Percentiles rank a stretch among this genome's conserved stretches.
These are phyloP conservation scores for Cynopterus sphinx DNA, from an alignment of 2,797 vertebrate species.

Conservation along the genomic window DNA sequence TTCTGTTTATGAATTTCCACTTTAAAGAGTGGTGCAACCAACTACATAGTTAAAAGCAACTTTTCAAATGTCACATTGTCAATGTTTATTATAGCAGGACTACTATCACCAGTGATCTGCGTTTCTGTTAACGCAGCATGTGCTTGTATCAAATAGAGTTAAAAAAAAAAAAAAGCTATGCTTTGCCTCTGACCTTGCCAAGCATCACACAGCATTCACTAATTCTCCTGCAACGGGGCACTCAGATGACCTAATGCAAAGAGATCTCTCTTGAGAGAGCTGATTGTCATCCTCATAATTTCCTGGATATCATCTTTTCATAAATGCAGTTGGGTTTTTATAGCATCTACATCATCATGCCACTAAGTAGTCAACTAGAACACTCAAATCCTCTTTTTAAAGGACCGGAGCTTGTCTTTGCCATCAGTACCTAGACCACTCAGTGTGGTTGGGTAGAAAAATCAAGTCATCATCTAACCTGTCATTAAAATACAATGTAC, in stretches of 20 bases:
- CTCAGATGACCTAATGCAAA: neutral
- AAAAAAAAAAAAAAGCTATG: neutral
- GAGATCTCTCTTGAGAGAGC: neutral
- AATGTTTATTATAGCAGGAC: neutral
- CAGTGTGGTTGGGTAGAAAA: neutral
- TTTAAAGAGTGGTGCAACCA: neutral
- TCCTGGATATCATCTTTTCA: constrained; percentile 7
- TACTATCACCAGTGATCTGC: neutral
- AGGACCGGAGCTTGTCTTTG: neutral
- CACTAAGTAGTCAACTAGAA: neutral
- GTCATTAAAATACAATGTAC: neutral
- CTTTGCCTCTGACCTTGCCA: neutral
- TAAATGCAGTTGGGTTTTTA: constrained; percentile 13
- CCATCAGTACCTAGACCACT: neutral
- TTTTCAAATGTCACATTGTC: neutral
- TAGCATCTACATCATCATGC: neutral
- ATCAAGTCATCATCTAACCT: neutral
- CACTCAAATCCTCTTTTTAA: neutral
- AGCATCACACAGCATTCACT: neutral
- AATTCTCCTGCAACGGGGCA: neutral
- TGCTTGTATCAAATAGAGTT: neutral
- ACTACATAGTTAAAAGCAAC: constrained; percentile 14
- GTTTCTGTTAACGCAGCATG: neutral
- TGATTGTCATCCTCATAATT: neutral
- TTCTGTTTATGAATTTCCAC: neutral